Evolutionary conservation across 92 coral and sea anemone genomes (phyloP).

Genomic region (Porites divaricata): DNA sequence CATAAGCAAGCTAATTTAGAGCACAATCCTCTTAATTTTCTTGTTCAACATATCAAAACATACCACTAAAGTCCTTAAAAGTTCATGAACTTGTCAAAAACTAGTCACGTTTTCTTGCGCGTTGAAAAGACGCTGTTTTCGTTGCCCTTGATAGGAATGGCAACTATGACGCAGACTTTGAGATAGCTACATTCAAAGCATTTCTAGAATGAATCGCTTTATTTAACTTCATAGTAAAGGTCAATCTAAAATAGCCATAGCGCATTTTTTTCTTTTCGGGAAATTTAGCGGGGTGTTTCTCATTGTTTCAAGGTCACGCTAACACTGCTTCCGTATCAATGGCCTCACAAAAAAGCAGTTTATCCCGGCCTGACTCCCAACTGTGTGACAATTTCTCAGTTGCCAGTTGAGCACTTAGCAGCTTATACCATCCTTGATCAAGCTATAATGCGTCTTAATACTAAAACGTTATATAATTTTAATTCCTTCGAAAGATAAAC

Average conservation of each 20-base stretch:
- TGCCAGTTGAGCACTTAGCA: neutral
- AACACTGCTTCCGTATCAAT: conserved; percentile 15
- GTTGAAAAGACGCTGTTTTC: conserved; percentile 35
- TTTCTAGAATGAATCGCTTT: neutral
- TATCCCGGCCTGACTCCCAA: conserved; percentile 35
- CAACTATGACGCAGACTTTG: conserved; percentile 5
- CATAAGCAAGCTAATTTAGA: conserved; percentile 27
- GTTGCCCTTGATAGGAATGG: conserved; percentile 21
- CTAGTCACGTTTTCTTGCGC: conserved; percentile 41
- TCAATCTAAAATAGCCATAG: neutral
- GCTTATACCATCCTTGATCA: conserved; percentile 8
- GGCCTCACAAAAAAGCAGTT: conserved; percentile 19
- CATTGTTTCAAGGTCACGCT: conserved; percentile 1
- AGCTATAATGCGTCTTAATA: conserved; percentile 21
- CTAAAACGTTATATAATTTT: conserved; percentile 19
- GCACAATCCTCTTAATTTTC: conserved; percentile 35
- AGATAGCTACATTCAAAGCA: neutral
- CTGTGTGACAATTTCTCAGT: conserved; percentile 11
- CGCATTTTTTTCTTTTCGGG: neutral
- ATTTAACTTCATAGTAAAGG: neutral
- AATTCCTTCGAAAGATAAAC: conserved; percentile 8
- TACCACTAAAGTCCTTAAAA: conserved; percentile 40
- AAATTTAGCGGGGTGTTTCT: neutral
- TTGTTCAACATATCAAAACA: conserved; percentile 38
- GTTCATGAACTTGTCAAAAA: conserved; percentile 34